phyloP scores from a whole-genome alignment of 2,888 invertebrate species.

The Charanyca ferruginea region DNA sequence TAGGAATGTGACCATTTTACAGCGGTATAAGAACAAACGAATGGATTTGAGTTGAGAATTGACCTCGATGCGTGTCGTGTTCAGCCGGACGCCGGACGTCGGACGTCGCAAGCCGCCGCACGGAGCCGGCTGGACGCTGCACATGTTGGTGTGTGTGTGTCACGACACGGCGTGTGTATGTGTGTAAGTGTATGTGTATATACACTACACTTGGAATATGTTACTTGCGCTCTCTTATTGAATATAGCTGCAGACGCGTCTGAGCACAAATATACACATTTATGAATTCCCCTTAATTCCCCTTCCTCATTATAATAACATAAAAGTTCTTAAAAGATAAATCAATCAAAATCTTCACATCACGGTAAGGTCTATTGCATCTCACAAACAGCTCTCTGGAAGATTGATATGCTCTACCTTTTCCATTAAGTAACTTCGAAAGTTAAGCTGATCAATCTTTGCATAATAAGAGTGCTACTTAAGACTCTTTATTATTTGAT shows the following conservation, averaged over 20 bases:
- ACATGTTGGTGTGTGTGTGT: too few species aligned
- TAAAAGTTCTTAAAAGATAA: constrained; percentile 3
- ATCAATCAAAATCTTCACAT: constrained; percentile 38
- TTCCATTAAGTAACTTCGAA: constrained; percentile 19
- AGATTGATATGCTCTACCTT: constrained; percentile 40
- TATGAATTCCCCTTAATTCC: background rate
- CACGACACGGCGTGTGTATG: too few species aligned
- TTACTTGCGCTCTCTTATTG: constrained; percentile 3
- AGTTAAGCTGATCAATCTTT: constrained; percentile 25
- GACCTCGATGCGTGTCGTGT: constrained; percentile 36
- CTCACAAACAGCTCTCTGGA: constrained; percentile 27
- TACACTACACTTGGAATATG: constrained; percentile 28
- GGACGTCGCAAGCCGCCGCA: too few species aligned
- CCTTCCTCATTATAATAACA: too few species aligned
- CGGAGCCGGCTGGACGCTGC: too few species aligned
- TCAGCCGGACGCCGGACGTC: too few species aligned
- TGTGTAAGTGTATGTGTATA: too few species aligned
- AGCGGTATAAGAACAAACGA: constrained; percentile 14
- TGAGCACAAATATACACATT: background rate
- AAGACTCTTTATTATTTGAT: background rate
- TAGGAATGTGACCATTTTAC: too few species aligned
- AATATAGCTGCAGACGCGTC: background rate
- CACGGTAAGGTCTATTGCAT: constrained; percentile 4
- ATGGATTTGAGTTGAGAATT: constrained; percentile 30
- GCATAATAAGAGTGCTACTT: constrained; percentile 4